Base-by-base conservation (phyloP, 2,888 invertebrate genomes). In the Perizoma affinitatum region DNA sequence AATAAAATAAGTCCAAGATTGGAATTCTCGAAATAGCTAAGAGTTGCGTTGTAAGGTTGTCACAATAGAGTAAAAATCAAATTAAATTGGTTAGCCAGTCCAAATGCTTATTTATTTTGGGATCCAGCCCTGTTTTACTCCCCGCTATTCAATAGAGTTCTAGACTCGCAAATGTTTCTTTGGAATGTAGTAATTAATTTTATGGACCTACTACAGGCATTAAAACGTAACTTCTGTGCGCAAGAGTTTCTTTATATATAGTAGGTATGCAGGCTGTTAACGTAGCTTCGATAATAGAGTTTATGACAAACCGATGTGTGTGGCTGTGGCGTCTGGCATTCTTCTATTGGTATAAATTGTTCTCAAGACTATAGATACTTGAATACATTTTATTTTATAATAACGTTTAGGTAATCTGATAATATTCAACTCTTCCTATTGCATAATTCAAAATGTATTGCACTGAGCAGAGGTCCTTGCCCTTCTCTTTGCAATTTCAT, bases 141-240 rank as follows among this genome's bases (percentile, higher is more conserved):
- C 52, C 41, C 33, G 51, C 63, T 41, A 63, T 63, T 59, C 55
- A 63, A 58, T 56, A 56, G 46, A 35, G 33, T 52, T 46, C 33
- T 51, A 41, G 44, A 33, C 54, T 58, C 46, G 49, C 52, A 58
- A 57, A 50, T 57, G 59, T 53, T 67, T 57, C 57, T 59, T 51
- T 54, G 52, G 61, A 68, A 53, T 54, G 57, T 41, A 51, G 40
- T 43, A 11, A 61, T 59, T 56, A 54, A 61, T 66, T 68, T 66
- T 61, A 68, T 63, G 47, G 51, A 52, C 44, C 52, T 42, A 9
- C 44, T 41, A 22, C 22, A 22, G 55, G 63, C 58, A 49, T 1
- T 56, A 63, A 63, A 63, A 50, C 51, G 33, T 54, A 46, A 50
- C 55, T 63, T 55, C 55, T 55, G 55, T 58, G 48, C 51, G 33